Evolutionary conservation across 2,797 vertebrate genomes (phyloP).

Genomic region (Sorex maritimensis): DNA sequence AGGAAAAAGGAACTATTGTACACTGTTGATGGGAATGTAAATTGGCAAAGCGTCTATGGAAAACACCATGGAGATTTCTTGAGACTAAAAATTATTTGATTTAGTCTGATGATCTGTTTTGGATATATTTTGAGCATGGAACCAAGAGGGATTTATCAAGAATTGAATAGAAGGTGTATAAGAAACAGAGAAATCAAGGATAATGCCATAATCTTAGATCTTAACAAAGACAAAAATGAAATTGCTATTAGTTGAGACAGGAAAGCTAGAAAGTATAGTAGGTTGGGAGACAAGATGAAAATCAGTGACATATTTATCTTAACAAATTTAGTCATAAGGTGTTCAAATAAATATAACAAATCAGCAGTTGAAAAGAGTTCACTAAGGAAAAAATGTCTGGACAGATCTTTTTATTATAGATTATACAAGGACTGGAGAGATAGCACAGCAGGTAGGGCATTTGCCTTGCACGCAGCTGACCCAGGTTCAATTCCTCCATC

Average conservation of each 20-base stretch:
- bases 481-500: too few relatives aligned
- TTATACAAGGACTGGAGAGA: too few relatives aligned
- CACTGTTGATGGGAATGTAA: too few relatives aligned
- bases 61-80: slow-evolving; percentile 7
- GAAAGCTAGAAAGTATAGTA: neutral
- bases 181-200: neutral
- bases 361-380: neutral
- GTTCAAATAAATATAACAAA: slow-evolving; percentile 26
- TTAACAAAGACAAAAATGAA: neutral
- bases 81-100: slow-evolving; percentile 21
- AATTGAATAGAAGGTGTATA: neutral
- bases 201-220: neutral
- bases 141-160: slow-evolving; percentile 8
- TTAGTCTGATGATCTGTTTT: neutral
- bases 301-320: neutral
- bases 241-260: slow-evolving; percentile 36
- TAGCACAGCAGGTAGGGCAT: too few relatives aligned
- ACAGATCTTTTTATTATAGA: slow-evolving; percentile 10
- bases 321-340: neutral
- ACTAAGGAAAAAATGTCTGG: slow-evolving; percentile 46
- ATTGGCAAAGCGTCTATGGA: neutral
- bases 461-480: too few relatives aligned
- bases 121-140: slow-evolving; percentile 38
- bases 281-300: neutral
- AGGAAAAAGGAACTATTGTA: too few relatives aligned